Evolutionary conservation across 2,888 invertebrate species (phyloP).

Genomic region (Polydrusus cervinus): DNA sequence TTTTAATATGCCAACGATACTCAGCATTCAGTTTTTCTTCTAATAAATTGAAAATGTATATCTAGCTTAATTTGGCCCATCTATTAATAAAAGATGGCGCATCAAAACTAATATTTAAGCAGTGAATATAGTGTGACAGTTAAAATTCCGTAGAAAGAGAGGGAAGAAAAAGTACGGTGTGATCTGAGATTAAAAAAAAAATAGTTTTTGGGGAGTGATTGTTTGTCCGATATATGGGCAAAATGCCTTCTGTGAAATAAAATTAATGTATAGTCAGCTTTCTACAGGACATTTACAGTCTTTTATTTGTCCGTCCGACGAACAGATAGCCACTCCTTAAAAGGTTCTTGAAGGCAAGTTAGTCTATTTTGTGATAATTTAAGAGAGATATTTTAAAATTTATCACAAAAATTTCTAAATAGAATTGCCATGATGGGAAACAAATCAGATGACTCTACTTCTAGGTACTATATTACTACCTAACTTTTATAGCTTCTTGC

Average conservation of each 20-base stretch:
- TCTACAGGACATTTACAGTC: not conserved
- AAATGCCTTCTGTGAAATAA: not conserved
- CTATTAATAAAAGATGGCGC: slow-evolving; percentile 35
- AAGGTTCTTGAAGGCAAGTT: slow-evolving; percentile 29
- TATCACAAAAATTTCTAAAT: slow-evolving; percentile 27
- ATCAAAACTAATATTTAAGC: slow-evolving; percentile 48
- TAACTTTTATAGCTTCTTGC: slow-evolving; percentile 65
- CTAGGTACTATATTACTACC: slow-evolving; percentile 52
- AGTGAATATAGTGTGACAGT: slow-evolving; percentile 43
- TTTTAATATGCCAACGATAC: slow-evolving; percentile 29
- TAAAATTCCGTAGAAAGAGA: slow-evolving; percentile 26
- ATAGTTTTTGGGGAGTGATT: slow-evolving; percentile 11
- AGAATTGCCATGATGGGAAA: slow-evolving; percentile 31
- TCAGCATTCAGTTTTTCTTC: slow-evolving; percentile 22
- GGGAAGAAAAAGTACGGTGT: slow-evolving; percentile 26
- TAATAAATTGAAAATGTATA: slow-evolving; percentile 42
- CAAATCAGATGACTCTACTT: slow-evolving; percentile 38
- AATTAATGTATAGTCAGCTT: not conserved
- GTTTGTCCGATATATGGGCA: slow-evolving; percentile 1
- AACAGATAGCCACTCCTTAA: not conserved
- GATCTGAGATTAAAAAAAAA: slow-evolving; percentile 15
- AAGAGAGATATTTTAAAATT: slow-evolving; percentile 10
- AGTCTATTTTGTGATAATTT: slow-evolving; percentile 45
- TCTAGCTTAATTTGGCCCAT: slow-evolving; percentile 39
- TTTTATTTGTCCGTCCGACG: not conserved